Evolutionary conservation across 2,888 invertebrate genomes (phyloP).

Genomic region (Muschampia plurimacula): DNA sequence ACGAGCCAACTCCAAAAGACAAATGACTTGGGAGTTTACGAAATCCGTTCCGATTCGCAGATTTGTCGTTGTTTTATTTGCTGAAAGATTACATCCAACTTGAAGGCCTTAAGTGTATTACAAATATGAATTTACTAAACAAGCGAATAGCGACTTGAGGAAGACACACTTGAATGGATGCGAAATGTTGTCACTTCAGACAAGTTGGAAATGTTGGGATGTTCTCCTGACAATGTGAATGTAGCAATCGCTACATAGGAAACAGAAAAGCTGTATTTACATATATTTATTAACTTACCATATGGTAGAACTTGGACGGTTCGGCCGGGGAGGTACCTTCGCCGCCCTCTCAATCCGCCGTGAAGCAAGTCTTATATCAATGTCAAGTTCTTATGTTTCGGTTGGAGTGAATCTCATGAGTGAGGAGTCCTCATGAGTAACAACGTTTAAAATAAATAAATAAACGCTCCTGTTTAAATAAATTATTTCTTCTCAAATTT

Average conservation of each 20-base stretch:
- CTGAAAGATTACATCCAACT: slow-evolving; percentile 32
- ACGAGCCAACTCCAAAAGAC: slow-evolving; percentile 33
- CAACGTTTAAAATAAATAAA: too few relatives aligned
- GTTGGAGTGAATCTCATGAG: too few relatives aligned
- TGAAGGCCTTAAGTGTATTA: slow-evolving; percentile 33
- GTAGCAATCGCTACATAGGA: background rate
- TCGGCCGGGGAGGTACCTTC: too few relatives aligned
- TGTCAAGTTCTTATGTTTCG: too few relatives aligned
- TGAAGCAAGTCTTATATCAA: too few relatives aligned
- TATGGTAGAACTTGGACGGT: too few relatives aligned
- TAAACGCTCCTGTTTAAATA: too few relatives aligned
- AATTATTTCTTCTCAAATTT: too few relatives aligned
- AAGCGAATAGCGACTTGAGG: slow-evolving; percentile 12
- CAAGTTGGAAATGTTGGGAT: slow-evolving; percentile 8
- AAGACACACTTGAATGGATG: slow-evolving; percentile 9
- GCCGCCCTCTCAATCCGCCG: too few relatives aligned
- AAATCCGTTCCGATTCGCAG: slow-evolving; percentile 35
- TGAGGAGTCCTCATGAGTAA: too few relatives aligned
- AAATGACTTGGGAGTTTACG: slow-evolving; percentile 37
- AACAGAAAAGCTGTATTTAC: background rate
- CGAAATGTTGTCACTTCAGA: slow-evolving; percentile 25
- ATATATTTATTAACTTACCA: too few relatives aligned
- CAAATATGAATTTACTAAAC: slow-evolving; percentile 36
- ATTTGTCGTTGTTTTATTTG: slow-evolving; percentile 36
- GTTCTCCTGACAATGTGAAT: slow-evolving; percentile 3